These are phyloP conservation scores for Apotomis turbidana DNA, from an alignment of 2,888 invertebrate genomes.

Conservation along the genomic window DNA sequence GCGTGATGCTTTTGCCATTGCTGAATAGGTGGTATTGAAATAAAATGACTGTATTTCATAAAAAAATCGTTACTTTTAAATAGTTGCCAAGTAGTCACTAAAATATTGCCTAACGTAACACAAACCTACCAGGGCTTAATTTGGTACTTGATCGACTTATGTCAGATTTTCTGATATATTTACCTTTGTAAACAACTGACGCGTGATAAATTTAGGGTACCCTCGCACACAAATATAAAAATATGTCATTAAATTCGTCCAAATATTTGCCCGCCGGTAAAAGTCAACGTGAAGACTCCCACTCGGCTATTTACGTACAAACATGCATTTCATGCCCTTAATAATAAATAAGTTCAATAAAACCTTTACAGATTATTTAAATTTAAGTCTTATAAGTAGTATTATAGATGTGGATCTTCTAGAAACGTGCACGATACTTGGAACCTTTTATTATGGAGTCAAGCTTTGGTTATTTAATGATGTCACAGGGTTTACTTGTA, in stretches of 20 bases:
- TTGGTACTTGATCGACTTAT: no score
- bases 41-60: no score
- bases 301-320: constrained; percentile 29
- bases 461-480: constrained; percentile 22
- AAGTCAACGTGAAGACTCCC: constrained; percentile 16
- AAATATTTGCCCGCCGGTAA: constrained; percentile 32
- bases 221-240: constrained; percentile 11
- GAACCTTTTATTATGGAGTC: neutral
- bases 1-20: no score
- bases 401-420: neutral
- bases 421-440: neutral
- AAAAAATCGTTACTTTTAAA: no score
- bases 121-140: no score
- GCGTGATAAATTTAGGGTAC: neutral
- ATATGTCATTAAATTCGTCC: constrained; percentile 27
- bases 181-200: neutral
- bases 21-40: no score
- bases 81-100: no score
- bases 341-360: neutral
- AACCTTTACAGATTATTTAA: neutral
- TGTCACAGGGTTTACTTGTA: constrained; percentile 9
- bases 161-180: no score
- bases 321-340: constrained; percentile 21
- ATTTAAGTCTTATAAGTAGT: neutral
- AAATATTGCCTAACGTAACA: no score